Base-by-base conservation (phyloP, 2,888 invertebrate genomes). In the Blera fallax region DNA sequence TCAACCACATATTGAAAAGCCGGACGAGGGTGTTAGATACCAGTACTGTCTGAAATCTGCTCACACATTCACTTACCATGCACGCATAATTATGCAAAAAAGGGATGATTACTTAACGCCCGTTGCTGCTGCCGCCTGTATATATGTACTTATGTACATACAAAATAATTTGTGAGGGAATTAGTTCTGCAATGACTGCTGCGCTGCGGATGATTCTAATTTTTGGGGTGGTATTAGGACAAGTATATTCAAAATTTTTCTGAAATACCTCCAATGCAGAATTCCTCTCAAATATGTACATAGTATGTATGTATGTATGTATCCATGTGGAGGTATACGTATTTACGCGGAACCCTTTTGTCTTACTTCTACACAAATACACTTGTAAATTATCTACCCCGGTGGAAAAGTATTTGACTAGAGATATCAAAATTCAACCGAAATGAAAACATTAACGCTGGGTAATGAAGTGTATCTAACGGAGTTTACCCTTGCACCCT, bases 401-500 rank as follows among this genome's bases (percentile, higher is more conserved):
- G 24, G 18, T 29, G 65, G 16, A 48, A 48, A 65, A 27, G 40
- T 18, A 29, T 16, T 48, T 76, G 76, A 27, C 73, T 76, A 65
- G 81, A 65, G 81, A 85, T 85, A 85, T 85, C 85, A 81, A 77
- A 85, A 85, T 76, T 85, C 85, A 85, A 77, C 76, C 85, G 72
- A 85, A 85, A 85, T 85, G 76, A 77, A 85, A 85, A 81, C 85
- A 85, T 85, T 85, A 81, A 85, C 81, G 76, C 70, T n/a, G 85
- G 72, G 76, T 85, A 85, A 85, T 85, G 85, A 85, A 85, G 72
- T 85, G 85, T 77, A 85, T 81, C 85, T 77, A 85, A 85, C 65
- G 65, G 60, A 52, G 76, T 43, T 24, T 43, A 45, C 67, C 62
- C 67, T 34, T 50, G 40, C 72, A 54, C 16, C 45, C 29, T 16